These are phyloP conservation scores for Poeciliopsis prolifica DNA, from an alignment of 2,113 vertebrate genomes.

Conservation along the genomic window DNA sequence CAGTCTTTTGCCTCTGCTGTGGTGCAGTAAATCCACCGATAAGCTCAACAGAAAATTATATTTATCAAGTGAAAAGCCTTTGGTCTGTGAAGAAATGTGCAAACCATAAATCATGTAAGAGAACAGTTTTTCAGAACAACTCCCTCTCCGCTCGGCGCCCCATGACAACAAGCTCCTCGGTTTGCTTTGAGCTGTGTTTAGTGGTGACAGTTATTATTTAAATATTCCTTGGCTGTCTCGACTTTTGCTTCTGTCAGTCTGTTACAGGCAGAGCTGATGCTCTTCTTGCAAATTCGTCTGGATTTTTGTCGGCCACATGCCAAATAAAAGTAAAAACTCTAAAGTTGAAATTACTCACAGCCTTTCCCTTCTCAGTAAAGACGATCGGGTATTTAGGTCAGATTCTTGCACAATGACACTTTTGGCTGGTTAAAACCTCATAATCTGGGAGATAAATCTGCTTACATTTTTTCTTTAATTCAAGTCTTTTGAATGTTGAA, in stretches of 20 bases:
- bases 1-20: background rate
- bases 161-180: background rate
- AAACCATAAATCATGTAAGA: constrained; percentile 5
- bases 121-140: background rate
- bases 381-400: constrained; percentile 68
- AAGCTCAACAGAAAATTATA: background rate
- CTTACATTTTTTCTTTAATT: constrained; percentile 25
- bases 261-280: background rate
- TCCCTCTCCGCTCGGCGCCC: constrained; percentile 5
- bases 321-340: constrained; percentile 19
- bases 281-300: constrained; percentile 12
- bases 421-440: constrained; percentile 39
- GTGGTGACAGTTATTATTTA: constrained; percentile 27
- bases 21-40: background rate
- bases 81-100: background rate
- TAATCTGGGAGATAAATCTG: constrained; percentile 60
- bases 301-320: constrained; percentile 14
- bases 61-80: background rate
- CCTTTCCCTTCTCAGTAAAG: constrained; percentile 26
- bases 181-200: constrained; percentile 34
- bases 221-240: constrained; percentile 22
- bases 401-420: constrained; percentile 38
- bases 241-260: background rate
- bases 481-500: constrained; percentile 31
- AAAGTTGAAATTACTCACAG: constrained; percentile 3